These are phyloP conservation scores for Agrochola litura DNA, from an alignment of 2,888 invertebrate genomes.

Conservation along the genomic window DNA sequence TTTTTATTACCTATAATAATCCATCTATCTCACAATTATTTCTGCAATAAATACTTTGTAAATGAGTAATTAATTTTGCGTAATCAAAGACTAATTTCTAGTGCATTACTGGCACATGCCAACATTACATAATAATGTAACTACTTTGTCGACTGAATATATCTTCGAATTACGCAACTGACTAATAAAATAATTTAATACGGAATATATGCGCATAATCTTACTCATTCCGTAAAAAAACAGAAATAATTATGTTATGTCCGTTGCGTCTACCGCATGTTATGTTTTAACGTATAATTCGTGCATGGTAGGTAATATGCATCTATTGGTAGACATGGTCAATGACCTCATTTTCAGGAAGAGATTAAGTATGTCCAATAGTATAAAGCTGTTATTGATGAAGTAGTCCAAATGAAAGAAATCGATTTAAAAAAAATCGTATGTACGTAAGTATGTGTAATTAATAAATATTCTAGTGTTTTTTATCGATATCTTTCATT, in stretches of 20 bases:
- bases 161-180: slow-evolving; percentile 48
- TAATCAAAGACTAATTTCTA: slow-evolving; percentile 29
- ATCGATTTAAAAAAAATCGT: too few species aligned
- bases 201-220: slow-evolving; percentile 61
- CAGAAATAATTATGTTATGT: slow-evolving; percentile 49
- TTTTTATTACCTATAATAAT: not conserved
- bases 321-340: not conserved
- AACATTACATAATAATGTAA: slow-evolving; percentile 38
- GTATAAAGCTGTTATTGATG: not conserved
- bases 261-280: slow-evolving; percentile 35
- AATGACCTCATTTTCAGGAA: not conserved
- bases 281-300: slow-evolving; percentile 23
- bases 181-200: slow-evolving; percentile 44
- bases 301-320: not conserved
- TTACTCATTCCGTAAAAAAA: slow-evolving; percentile 51
- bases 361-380: not conserved
- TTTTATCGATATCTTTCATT: too few species aligned
- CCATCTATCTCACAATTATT: not conserved
- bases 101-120: slow-evolving; percentile 16
- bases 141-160: slow-evolving; percentile 17
- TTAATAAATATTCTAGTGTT: too few species aligned
- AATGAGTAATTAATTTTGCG: slow-evolving; percentile 7
- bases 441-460: too few species aligned
- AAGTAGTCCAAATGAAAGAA: too few species aligned
- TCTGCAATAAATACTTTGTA: not conserved